Percentiles rank a stretch among this genome's conserved stretches.
Evolutionary conservation across 1,140 invertebrate species (phyloP).

Genomic region (Pomacea maculata): DNA sequence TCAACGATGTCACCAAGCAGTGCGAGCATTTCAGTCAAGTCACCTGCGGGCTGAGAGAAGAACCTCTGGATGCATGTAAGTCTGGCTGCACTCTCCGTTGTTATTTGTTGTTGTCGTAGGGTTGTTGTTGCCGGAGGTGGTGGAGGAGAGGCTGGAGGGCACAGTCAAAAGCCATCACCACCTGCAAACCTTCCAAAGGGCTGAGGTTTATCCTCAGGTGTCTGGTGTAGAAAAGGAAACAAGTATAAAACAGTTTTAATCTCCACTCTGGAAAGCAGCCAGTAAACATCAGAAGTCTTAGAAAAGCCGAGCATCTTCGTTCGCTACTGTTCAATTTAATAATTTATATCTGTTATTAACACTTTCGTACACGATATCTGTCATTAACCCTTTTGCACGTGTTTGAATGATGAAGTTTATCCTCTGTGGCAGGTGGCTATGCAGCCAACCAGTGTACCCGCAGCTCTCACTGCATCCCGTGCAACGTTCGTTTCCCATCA

Average conservation of each 20-base stretch:
- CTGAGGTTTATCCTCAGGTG: neutral
- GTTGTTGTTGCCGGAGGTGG: neutral
- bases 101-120: neutral
- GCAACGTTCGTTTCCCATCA: constrained; percentile 36
- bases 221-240: too few species aligned
- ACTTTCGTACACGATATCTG: too few species aligned
- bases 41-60: constrained; percentile 39
- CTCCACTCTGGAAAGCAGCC: too few species aligned
- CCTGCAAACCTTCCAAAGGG: neutral
- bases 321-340: too few species aligned
- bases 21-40: constrained; percentile 38
- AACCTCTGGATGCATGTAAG: constrained; percentile 46
- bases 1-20: constrained; percentile 25
- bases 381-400: too few species aligned
- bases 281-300: too few species aligned
- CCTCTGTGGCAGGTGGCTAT: constrained; percentile 36
- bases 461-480: constrained; percentile 36
- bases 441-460: constrained; percentile 36
- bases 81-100: neutral
- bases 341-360: too few species aligned
- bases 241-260: too few species aligned
- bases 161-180: neutral
- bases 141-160: too few species aligned
- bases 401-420: too few species aligned
- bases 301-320: too few species aligned